Base-by-base conservation (phyloP, 1,140 invertebrate genomes). In the Gonatopus flavifemur region DNA sequence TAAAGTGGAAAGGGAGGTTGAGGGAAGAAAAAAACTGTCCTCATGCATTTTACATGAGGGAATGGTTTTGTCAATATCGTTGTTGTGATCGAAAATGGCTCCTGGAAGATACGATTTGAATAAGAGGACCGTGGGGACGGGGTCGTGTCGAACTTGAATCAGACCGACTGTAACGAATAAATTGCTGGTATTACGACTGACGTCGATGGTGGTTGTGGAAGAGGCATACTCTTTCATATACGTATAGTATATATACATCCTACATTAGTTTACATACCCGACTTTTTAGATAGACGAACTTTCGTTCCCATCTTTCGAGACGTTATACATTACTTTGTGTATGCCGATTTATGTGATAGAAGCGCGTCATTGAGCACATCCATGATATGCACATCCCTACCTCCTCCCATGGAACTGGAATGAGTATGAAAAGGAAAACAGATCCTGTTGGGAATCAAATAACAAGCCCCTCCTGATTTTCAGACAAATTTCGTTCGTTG, bases 11-110 rank as follows among this genome's bases (percentile, higher is more conserved):
- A 21, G 38, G 42, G 36, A 38, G 19, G 19, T 4, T n/a, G 37
- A 12, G 12, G 25, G 6, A 12, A 28, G 30, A 50, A 52, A 40
- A 57, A 55, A 62, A 41, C 46, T 31, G 54, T 52, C 49, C 59
- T 66, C 65, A 64, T 69, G 64, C 59, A 69, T 67, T 60, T 66
- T 67, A 33, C 62, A 69, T 64, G 63, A 67, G 53, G 57, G 52
- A 66, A 58, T 57, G 65, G 64, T 69, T 69, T 67, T 66, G 67
- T 69, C 67, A 67, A 67, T 69, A 66, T 59, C 59, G 55, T 60
- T 67, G 63, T 67, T 67, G 67, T 62, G 66, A 69, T 69, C 67
- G 67, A 66, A 67, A 69, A 69, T 69, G 64, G 63, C 65, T 65
- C 55, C 57, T 62, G 63, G 63, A 65, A 67, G 61, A 62, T 67